Conservation (phyloP, 1,140 invertebrate genomes). For the Bombus confusus region DNA sequence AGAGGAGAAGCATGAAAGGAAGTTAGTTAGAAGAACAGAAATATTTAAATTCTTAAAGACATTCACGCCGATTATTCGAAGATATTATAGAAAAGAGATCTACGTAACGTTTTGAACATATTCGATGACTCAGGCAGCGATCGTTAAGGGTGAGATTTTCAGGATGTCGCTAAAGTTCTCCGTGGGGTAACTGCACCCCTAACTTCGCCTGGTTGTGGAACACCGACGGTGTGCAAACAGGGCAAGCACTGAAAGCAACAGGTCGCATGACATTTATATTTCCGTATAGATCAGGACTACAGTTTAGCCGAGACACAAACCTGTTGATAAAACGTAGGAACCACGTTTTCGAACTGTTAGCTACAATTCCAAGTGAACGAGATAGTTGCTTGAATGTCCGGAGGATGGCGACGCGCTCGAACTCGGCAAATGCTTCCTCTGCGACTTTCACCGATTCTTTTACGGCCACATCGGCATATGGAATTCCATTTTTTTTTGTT, state of each 20-base stretch:
- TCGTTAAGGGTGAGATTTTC: background rate
- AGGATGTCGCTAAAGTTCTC: background rate
- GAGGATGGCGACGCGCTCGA: slow-evolving; percentile 77
- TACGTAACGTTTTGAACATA: background rate
- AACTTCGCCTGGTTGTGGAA: slow-evolving; percentile 5
- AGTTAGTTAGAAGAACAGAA: background rate
- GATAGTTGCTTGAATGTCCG: slow-evolving; percentile 70
- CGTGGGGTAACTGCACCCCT: background rate
- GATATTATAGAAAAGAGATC: too few relatives aligned
- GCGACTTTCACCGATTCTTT: slow-evolving; percentile 27
- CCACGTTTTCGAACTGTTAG: slow-evolving; percentile 43
- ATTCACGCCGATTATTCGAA: background rate
- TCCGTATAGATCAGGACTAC: slow-evolving; percentile 13
- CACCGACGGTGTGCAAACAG: slow-evolving; percentile 24
- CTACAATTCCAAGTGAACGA: slow-evolving; percentile 56
- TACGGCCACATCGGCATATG: background rate
- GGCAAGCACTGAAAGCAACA: slow-evolving; percentile 38
- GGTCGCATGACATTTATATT: slow-evolving; percentile 45
- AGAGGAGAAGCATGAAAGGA: too few relatives aligned
- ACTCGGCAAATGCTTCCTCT: slow-evolving; percentile 1
- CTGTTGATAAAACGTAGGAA: slow-evolving; percentile 39
- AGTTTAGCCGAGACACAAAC: slow-evolving; percentile 60
- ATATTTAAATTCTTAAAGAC: background rate
- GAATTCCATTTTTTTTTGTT: background rate
- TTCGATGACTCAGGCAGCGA: background rate